Base-by-base conservation (phyloP, 1,140 invertebrate species). In the Pseudomyrmex pallidus region DNA sequence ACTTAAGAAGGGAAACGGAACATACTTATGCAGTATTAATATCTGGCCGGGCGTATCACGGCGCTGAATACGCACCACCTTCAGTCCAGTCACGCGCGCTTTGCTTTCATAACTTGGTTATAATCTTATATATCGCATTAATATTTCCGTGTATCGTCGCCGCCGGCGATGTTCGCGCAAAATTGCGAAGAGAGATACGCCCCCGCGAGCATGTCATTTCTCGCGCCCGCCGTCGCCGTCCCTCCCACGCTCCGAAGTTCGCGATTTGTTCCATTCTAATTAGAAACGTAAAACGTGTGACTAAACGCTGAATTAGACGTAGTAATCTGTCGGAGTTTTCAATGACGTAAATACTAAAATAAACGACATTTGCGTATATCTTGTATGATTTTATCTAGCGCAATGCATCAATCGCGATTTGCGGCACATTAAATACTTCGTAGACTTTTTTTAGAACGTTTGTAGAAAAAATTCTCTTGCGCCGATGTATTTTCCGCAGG, bases 21-120 rank as follows among this genome's bases (percentile, higher is more conserved):
- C 54, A 59, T 72, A 80, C 76, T 80, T 80, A 80, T 80, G 72
- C 59, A 59, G 59, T 70, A 61, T 72, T 80, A 80, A 80, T 80
- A 80, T 12, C 20, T n/a, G 17, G 10, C 12, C 61, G 54, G 5
- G 17, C 15, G 7, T 25, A 48, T 17, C 35, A 46, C 10, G 0
- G 35, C 44, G 54, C 17, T 44, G 64, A 76, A 54, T 66, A 9
- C 15, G 35, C 50, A 20, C 35, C 20, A 25, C 20, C n/a, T 35
- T n/a, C 74, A 80, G 67, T 78, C 22, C 76, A 44, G 76, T 70
- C 25, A 1, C 35, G 35, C 57, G 44, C 20, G 35, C 52, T 46
- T 68, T 15, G 17, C 35, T 48, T 57, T 70, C 76, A 48, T 59
- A 80, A 80, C 44, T 80, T 78, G 20, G 64, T 78, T 80, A 80